These are phyloP conservation scores for Gavialis gangeticus DNA, from an alignment of 2,113 vertebrate genomes.

Conservation along the genomic window DNA sequence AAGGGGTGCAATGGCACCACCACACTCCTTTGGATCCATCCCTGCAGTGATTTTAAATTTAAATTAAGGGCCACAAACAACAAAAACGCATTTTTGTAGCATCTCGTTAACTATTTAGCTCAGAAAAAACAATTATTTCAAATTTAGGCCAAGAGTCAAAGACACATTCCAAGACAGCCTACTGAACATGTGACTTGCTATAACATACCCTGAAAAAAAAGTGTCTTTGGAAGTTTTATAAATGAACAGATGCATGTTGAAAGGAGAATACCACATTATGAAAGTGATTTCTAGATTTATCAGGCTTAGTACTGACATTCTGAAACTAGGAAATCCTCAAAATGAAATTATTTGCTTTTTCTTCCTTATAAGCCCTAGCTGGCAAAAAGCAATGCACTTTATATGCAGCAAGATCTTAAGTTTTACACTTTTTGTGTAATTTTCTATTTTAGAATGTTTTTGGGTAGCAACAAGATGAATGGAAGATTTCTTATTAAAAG, in stretches of 20 bases:
- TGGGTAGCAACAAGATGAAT: neutral
- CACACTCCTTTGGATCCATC: neutral
- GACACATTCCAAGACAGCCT: neutral
- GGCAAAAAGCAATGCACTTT: neutral
- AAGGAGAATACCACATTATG: neutral
- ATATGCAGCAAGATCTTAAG: neutral
- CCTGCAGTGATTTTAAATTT: neutral
- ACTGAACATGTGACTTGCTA: neutral
- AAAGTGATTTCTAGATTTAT: neutral
- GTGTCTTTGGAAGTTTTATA: neutral
- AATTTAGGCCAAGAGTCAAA: neutral
- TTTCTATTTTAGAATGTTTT: neutral
- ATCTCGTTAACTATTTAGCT: neutral
- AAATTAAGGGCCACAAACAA: neutral
- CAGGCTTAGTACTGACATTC: neutral
- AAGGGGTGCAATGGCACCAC: neutral
- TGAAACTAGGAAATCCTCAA: neutral
- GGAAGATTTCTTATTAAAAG: neutral
- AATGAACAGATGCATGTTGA: neutral
- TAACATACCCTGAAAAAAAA: neutral
- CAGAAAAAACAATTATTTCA: neutral
- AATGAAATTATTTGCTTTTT: neutral
- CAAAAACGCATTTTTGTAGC: neutral
- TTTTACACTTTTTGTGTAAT: neutral
- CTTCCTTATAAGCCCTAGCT: neutral